Conservation (phyloP, 2,888 invertebrate species). For the Cataglyphis altisquamis region DNA sequence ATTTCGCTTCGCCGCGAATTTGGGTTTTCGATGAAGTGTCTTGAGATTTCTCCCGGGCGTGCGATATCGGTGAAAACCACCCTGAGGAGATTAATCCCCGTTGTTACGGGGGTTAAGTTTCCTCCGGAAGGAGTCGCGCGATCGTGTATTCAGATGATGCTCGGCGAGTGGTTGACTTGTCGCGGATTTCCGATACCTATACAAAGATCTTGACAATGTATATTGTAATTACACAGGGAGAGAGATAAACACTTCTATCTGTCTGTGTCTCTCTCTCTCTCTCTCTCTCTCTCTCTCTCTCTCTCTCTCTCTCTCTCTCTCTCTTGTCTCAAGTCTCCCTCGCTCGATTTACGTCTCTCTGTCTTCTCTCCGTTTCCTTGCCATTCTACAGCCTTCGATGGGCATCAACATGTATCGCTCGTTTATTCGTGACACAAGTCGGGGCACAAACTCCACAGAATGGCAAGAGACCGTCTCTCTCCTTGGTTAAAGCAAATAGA, state of each 20-base stretch:
- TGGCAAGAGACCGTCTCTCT: slow-evolving; percentile 55
- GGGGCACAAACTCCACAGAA: slow-evolving; percentile 60
- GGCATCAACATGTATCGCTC: slow-evolving; percentile 45
- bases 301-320: not conserved
- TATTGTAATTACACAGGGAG: slow-evolving; percentile 79
- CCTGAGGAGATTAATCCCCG: slow-evolving; percentile 81
- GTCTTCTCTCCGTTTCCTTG: slow-evolving; percentile 11
- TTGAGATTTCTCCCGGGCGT: slow-evolving; percentile 34
- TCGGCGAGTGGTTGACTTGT: slow-evolving; percentile 73
- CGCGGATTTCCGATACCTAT: slow-evolving; percentile 73
- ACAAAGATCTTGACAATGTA: slow-evolving; percentile 76
- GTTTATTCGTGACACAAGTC: slow-evolving; percentile 61
- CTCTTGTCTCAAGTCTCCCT: slow-evolving; percentile 30
- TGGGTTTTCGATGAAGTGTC: not conserved
- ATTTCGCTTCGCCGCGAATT: slow-evolving; percentile 15
- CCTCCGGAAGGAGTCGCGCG: slow-evolving; percentile 54
- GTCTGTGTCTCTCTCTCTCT: not conserved
- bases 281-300: slow-evolving; percentile 6
- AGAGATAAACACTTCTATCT: slow-evolving; percentile 55
- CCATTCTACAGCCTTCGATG: slow-evolving; percentile 49
- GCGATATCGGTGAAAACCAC: slow-evolving; percentile 65
- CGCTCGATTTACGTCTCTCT: slow-evolving; percentile 22
- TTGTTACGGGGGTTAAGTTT: slow-evolving; percentile 78
- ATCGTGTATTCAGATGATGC: slow-evolving; percentile 53
- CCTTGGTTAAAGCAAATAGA: not conserved